Evolutionary conservation across 1,140 invertebrate genomes (phyloP).

Genomic region (Adoxophyes honmai): DNA sequence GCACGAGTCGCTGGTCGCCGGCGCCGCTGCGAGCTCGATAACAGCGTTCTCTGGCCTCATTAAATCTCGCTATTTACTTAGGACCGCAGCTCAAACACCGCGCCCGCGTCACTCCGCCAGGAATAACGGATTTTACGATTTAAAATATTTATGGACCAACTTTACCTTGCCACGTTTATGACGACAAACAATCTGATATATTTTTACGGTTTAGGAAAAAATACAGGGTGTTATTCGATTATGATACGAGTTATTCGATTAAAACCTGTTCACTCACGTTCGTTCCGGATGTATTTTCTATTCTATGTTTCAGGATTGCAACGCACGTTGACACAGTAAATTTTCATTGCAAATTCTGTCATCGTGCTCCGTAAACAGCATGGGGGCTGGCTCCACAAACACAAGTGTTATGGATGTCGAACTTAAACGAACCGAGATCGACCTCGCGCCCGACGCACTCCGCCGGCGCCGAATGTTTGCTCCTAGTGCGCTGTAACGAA

Average conservation of each 20-base stretch:
- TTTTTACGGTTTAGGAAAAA: slow-evolving; percentile 7
- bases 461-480: slow-evolving; percentile 5
- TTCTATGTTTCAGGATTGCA: slow-evolving; percentile 44
- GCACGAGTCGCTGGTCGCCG: background rate
- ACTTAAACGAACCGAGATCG: slow-evolving; percentile 75
- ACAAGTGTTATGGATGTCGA: slow-evolving; percentile 69
- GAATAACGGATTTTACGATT: slow-evolving; percentile 65
- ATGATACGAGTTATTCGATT: slow-evolving; percentile 2
- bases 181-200: slow-evolving; percentile 19
- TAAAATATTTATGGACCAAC: slow-evolving; percentile 60
- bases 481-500: slow-evolving; percentile 13
- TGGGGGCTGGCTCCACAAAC: slow-evolving; percentile 58
- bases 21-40: slow-evolving; percentile 14
- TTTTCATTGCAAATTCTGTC: slow-evolving; percentile 75
- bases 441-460: slow-evolving; percentile 29
- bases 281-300: background rate
- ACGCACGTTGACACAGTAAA: slow-evolving; percentile 63
- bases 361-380: slow-evolving; percentile 51
- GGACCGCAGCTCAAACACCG: slow-evolving; percentile 57
- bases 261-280: background rate
- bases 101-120: slow-evolving; percentile 41
- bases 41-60: slow-evolving; percentile 48
- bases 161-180: slow-evolving; percentile 47
- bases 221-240: slow-evolving; percentile 1
- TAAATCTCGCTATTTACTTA: slow-evolving; percentile 65